Percentiles rank a stretch among this genome's conserved stretches.
phyloP scores from a whole-genome alignment of 2,888 invertebrate species.

The Glomeris marginata region DNA sequence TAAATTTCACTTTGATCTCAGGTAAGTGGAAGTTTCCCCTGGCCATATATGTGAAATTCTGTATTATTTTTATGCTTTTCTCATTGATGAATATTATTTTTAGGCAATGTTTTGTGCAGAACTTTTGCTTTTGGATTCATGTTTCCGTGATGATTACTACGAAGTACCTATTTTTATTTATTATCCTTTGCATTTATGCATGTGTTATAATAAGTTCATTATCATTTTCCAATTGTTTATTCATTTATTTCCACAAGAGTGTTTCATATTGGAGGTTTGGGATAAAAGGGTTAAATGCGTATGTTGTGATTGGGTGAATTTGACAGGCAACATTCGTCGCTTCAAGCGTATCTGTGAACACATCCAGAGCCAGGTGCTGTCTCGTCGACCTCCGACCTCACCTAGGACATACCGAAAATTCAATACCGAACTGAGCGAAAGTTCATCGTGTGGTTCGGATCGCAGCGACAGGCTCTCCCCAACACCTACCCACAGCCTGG shows the following conservation, averaged over 20 bases:
- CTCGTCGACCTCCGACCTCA: conserved; percentile 43
- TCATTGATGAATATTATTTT: conserved; percentile 10
- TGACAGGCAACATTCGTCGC: conserved; percentile 74
- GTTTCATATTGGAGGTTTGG: too few species aligned
- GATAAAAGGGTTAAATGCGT: background rate
- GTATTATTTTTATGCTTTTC: background rate
- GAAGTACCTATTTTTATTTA: conserved; percentile 1
- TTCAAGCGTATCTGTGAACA: conserved; percentile 93
- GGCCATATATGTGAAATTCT: background rate
- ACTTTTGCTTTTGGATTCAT: conserved; percentile 1
- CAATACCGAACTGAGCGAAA: conserved; percentile 49
- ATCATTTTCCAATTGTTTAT: too few species aligned
- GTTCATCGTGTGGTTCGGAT: conserved; percentile 52
- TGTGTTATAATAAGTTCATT: too few species aligned
- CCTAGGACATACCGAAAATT: conserved; percentile 48
- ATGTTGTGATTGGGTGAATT: background rate
- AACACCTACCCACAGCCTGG: conserved; percentile 19
- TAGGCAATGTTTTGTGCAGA: background rate
- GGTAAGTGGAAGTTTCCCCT: conserved; percentile 46
- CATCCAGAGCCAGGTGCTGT: conserved; percentile 69
- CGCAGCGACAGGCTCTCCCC: conserved; percentile 44
- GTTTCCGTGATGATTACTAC: background rate
- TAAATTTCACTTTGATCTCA: conserved; percentile 85
- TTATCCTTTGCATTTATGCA: background rate
- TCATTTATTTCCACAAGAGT: too few species aligned